These are phyloP conservation scores for Tapera naevia DNA, from an alignment of 2,797 vertebrate species.

Conservation along the genomic window DNA sequence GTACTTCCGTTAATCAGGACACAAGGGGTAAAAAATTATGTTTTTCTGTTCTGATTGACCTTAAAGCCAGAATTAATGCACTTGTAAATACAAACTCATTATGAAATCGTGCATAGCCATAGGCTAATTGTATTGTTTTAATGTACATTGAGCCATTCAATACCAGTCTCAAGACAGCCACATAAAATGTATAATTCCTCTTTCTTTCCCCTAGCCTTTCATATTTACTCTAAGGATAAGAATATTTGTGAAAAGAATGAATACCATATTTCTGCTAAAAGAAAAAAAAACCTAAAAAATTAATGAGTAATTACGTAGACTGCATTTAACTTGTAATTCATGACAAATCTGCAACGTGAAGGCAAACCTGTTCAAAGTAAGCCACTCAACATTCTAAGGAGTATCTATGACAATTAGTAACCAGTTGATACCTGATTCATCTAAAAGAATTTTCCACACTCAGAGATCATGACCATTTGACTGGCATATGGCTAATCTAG, in stretches of 20 bases:
- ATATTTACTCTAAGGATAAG: neutral
- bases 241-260: neutral
- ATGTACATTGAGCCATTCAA: neutral
- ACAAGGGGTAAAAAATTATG: neutral
- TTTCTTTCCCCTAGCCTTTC: neutral
- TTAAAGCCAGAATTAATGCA: neutral
- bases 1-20: neutral
- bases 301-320: neutral
- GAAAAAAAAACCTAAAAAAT: neutral
- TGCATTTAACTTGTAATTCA: neutral
- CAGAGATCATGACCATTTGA: neutral
- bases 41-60: neutral
- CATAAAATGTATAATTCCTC: neutral
- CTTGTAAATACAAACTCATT: slow-evolving; percentile 7
- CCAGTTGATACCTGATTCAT: neutral
- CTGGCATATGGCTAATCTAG: neutral
- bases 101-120: neutral
- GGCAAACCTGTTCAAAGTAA: neutral
- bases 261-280: neutral
- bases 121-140: neutral
- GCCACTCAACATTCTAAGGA: neutral
- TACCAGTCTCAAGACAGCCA: neutral
- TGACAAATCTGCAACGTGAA: neutral
- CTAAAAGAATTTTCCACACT: neutral
- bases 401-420: neutral